A percentile compares a stretch with the other conserved stretches of the same genome.
These are phyloP conservation scores for Arbacia lixula DNA, from an alignment of 53 echinoderm and acorn worm species.

Conservation along the genomic window DNA sequence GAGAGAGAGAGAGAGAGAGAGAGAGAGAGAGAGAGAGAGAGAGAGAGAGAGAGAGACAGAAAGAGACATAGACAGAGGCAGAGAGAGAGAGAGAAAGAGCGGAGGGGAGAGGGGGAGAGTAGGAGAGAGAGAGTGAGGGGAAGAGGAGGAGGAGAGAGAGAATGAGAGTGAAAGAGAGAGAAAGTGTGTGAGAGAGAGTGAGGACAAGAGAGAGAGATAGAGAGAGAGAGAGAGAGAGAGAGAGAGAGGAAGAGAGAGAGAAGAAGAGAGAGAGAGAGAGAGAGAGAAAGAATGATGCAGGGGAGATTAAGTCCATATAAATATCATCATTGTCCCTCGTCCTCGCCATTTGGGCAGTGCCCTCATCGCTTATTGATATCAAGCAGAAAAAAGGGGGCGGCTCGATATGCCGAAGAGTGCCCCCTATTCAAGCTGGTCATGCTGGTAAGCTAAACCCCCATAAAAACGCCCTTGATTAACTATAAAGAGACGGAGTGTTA, in stretches of 20 bases:
- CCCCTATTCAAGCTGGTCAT: too few relatives aligned
- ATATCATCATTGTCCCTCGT: too few relatives aligned
- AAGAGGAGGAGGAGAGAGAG: background rate
- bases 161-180: background rate
- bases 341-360: too few relatives aligned
- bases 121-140: background rate
- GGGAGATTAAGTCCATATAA: background rate
- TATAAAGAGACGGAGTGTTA: too few relatives aligned
- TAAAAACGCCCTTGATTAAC: too few relatives aligned
- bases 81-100: background rate
- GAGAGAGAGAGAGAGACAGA: slow-evolving; percentile 8
- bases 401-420: too few relatives aligned
- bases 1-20: slow-evolving; percentile 8
- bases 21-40: background rate
- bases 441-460: too few relatives aligned
- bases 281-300: background rate
- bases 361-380: too few relatives aligned
- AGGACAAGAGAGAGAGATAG: background rate
- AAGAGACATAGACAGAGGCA: background rate
- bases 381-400: too few relatives aligned
- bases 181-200: background rate
- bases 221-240: background rate
- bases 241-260: background rate
- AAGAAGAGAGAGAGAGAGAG: background rate
- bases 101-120: background rate